These are phyloP conservation scores for Glossophaga mutica DNA, from an alignment of 2,797 vertebrate genomes.

Conservation along the genomic window DNA sequence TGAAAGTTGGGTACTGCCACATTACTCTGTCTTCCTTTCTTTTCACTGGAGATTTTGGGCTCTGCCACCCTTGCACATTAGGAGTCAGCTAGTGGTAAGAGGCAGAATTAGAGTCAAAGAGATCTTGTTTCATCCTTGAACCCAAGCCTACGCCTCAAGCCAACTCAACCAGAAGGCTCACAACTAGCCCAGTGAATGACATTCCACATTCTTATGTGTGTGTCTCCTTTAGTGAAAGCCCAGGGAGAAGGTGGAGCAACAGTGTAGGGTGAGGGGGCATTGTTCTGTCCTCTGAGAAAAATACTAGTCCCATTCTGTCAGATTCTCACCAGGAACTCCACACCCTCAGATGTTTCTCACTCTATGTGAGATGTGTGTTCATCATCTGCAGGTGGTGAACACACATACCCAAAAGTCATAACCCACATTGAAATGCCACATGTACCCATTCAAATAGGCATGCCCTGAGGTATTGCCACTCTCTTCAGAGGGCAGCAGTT, in stretches of 20 bases:
- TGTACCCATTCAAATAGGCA: not conserved
- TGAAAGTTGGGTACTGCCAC: not conserved
- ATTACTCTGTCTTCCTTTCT: not conserved
- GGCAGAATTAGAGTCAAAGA: not conserved
- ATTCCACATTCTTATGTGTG: not conserved
- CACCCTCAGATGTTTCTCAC: not conserved
- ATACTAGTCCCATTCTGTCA: not conserved
- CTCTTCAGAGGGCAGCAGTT: not conserved
- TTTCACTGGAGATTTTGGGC: not conserved
- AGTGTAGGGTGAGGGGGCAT: not conserved
- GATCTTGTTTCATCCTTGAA: not conserved
- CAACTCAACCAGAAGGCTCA: not conserved
- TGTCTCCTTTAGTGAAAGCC: not conserved
- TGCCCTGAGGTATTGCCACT: not conserved
- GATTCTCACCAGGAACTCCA: not conserved
- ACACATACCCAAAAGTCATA: not conserved
- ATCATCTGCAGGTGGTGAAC: not conserved
- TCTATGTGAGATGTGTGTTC: too few relatives aligned
- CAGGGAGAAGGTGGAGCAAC: not conserved
- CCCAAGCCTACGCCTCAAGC: not conserved
- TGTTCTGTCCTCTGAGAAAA: not conserved
- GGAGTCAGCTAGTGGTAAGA: not conserved
- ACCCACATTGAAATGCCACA: constrained; percentile 3
- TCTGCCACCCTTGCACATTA: not conserved
- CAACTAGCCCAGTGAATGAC: not conserved